Base-by-base conservation (phyloP, 2,888 invertebrate genomes). In the Pogonocherus hispidulus region DNA sequence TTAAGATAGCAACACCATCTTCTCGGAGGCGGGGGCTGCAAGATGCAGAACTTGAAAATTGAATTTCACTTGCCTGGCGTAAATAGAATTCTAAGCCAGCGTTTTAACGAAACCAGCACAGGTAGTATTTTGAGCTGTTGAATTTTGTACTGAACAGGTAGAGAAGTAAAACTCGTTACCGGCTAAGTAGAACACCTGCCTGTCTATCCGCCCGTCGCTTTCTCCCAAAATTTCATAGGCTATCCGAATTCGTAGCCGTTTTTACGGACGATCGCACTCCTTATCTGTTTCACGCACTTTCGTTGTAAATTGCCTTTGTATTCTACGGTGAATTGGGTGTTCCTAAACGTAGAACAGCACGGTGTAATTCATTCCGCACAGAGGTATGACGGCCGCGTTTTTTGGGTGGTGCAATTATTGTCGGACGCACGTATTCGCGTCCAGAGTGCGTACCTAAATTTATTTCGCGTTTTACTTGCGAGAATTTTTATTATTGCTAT, bases 171-270 rank as follows among this genome's bases (percentile, higher is more conserved):
- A 46, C 19, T 41, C 49, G 23, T 51, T 37, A 35, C 19, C 4
- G 52, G 46, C 66, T 63, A 74, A 72, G 66, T 69, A 56, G 72
- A 74, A 72, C 73, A 75, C 73, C 76, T 76, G 74, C 72, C 76
- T 76, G 74, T 71, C 76, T 74, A 71, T 73, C 73, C 70, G 72
- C 71, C 75, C 65, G 67, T 59, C 56, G 69, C 70, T 74, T 69
- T 74, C 67, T 69, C 70, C 57, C 32, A 63, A 71, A 68, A 67
- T 11, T 70, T 54, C 56, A 54, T 54, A 59, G 49, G 47, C 49
- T 57, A 72, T 59, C 44, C 46, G 16, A 54, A 64, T 67, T 35
- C 64, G 64, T 60, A 64, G 35, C 55, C 35, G 37, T 37, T 37
- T 55, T 55, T 55, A 55, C 19, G 22, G 20, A 11, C 18, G 32